These are phyloP conservation scores for Lepidonotus clava DNA, from an alignment of 2,888 invertebrate species.

Conservation along the genomic window DNA sequence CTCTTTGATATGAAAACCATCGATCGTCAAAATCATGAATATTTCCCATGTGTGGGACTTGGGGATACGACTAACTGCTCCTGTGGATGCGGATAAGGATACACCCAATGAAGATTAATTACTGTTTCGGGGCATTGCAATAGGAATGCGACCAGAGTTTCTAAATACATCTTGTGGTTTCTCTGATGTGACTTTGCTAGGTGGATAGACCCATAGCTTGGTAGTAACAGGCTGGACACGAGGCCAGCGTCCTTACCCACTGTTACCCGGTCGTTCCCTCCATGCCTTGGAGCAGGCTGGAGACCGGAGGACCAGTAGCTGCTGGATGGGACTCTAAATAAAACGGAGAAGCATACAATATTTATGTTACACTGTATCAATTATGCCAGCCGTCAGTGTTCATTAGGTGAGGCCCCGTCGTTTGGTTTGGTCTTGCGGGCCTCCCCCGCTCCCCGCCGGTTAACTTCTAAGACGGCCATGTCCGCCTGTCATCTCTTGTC, in stretches of 20 bases:
- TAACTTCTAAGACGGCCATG: neutral
- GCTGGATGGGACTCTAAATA: conserved; percentile 18
- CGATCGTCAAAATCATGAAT: no score
- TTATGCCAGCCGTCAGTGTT: conserved; percentile 29
- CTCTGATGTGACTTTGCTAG: no score
- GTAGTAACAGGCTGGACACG: no score
- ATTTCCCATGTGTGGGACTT: no score
- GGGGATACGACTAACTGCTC: no score
- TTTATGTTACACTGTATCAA: conserved; percentile 47
- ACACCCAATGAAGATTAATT: no score
- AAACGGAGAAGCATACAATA: conserved; percentile 28
- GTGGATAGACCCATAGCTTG: no score
- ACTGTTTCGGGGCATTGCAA: no score
- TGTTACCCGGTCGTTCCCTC: neutral
- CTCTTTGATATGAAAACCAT: no score
- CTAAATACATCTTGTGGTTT: no score
- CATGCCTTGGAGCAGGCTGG: neutral
- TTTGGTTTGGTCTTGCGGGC: neutral
- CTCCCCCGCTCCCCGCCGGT: neutral
- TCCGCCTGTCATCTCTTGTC: conserved; percentile 10
- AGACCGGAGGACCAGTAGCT: neutral
- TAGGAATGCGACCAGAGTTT: no score
- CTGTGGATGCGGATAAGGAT: no score
- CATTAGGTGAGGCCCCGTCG: neutral
- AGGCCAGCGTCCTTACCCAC: neutral